Evolutionary conservation across 2,888 invertebrate species (phyloP).

Genomic region (Matsumyia berberina): DNA sequence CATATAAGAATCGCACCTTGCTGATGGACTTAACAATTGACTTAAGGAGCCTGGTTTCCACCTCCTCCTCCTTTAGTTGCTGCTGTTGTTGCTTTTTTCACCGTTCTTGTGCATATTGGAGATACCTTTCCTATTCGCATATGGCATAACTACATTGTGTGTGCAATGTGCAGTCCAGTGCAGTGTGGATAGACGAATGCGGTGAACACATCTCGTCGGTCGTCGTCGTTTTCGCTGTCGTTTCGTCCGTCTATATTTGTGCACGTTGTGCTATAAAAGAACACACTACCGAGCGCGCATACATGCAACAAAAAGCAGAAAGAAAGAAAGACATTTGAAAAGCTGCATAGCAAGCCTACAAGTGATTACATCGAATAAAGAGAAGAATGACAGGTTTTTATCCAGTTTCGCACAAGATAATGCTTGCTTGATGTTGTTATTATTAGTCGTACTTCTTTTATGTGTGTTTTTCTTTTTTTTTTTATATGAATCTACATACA

Average conservation of each 20-base stretch:
- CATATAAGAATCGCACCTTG: constrained; percentile 47
- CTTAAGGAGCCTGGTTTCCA: constrained; percentile 17
- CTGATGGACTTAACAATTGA: constrained; percentile 55
- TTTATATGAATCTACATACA: constrained; percentile 61
- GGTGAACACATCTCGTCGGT: constrained; percentile 14
- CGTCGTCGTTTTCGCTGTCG: not conserved
- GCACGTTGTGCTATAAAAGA: constrained; percentile 7
- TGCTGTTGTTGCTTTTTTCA: not conserved
- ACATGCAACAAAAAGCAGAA: constrained; percentile 2
- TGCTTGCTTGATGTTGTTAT: constrained; percentile 69
- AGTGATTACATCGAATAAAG: constrained; percentile 74
- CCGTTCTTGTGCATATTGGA: constrained; percentile 5
- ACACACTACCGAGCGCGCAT: constrained; percentile 10
- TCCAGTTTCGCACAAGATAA: constrained; percentile 74
- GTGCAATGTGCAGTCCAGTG: not conserved
- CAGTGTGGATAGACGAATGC: too few relatives aligned
- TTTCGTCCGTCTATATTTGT: constrained; percentile 1
- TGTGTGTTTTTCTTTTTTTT: constrained; percentile 24
- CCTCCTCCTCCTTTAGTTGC: not conserved
- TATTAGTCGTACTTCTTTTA: constrained; percentile 58
- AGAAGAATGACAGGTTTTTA: constrained; percentile 75
- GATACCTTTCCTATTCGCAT: constrained; percentile 52
- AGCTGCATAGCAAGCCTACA: constrained; percentile 72
- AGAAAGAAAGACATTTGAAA: constrained; percentile 67
- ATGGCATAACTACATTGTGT: constrained; percentile 40